These are phyloP conservation scores for Oryzias curvinotus DNA, from an alignment of 2,113 vertebrate species.

Conservation along the genomic window DNA sequence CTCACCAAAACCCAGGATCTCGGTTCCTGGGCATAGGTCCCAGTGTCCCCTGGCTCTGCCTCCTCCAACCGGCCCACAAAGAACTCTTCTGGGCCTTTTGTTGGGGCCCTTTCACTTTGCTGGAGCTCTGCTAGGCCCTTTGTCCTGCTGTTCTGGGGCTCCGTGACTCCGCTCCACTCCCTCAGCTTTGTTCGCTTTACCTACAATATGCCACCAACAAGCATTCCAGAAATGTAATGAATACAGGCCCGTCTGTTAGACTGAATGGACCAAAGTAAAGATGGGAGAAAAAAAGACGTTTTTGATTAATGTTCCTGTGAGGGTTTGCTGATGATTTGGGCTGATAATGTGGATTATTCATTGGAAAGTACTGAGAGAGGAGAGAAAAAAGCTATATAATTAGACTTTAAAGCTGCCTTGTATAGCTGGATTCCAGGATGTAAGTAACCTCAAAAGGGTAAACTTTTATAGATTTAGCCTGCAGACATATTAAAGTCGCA, in stretches of 20 bases:
- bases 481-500: too few relatives aligned
- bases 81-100: conserved; percentile 67
- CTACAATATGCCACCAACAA: conserved; percentile 70
- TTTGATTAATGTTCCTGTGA: conserved; percentile 36
- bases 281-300: conserved; percentile 18
- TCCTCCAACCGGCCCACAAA: conserved; percentile 39
- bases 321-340: conserved; percentile 33
- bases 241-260: conserved; percentile 53
- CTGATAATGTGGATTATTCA: conserved; percentile 24
- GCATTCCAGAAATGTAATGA: conserved; percentile 68
- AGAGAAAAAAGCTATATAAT: neutral
- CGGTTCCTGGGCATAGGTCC: conserved; percentile 50
- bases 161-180: conserved; percentile 52
- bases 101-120: conserved; percentile 57
- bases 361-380: neutral
- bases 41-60: conserved; percentile 31
- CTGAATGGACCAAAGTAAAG: conserved; percentile 61
- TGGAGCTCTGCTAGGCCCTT: conserved; percentile 54
- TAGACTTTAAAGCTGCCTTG: neutral
- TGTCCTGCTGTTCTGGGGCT: conserved; percentile 61
- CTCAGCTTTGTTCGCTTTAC: conserved; percentile 63
- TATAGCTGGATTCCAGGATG: neutral
- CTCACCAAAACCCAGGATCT: conserved; percentile 45
- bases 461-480: too few relatives aligned
- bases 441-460: too few relatives aligned